Conservation (phyloP, 2,888 invertebrate species). For the Tipula lateralis region DNA sequence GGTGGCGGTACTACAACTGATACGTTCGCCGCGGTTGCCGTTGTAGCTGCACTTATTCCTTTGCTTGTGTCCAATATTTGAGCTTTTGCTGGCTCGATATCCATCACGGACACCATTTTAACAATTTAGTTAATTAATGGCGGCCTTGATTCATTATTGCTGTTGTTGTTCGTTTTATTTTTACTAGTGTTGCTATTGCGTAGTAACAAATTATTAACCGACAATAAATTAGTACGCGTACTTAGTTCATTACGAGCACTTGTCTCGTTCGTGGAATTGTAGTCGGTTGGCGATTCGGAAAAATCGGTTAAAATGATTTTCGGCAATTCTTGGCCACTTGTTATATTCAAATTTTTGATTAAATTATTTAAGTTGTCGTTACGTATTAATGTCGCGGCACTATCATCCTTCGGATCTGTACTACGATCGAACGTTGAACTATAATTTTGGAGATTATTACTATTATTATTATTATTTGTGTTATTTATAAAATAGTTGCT, state of each 20-base stretch:
- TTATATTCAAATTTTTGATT: background rate
- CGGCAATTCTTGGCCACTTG: conserved; percentile 38
- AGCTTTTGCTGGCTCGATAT: conserved; percentile 27
- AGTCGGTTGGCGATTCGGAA: conserved; percentile 34
- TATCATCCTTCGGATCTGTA: background rate
- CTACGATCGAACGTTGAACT: background rate
- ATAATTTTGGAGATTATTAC: background rate
- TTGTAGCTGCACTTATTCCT: background rate
- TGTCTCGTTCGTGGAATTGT: background rate
- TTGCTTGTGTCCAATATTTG: background rate
- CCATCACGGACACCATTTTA: conserved; percentile 37
- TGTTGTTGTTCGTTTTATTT: conserved; percentile 31
- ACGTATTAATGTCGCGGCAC: background rate
- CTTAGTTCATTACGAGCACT: background rate
- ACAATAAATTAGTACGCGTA: background rate
- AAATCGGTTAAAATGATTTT: conserved; percentile 46
- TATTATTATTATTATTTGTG: background rate
- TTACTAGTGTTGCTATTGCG: background rate
- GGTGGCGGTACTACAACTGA: background rate
- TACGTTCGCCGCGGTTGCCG: background rate
- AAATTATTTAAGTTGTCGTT: background rate
- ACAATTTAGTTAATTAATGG: conserved; percentile 38
- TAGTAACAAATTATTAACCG: background rate
- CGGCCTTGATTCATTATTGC: conserved; percentile 43
- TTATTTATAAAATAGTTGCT: background rate